A percentile compares a stretch with the other conserved stretches of the same genome.
Evolutionary conservation across 2,888 invertebrate genomes (phyloP).

Genomic region (Bursaphelenchus okinawaensis): DNA sequence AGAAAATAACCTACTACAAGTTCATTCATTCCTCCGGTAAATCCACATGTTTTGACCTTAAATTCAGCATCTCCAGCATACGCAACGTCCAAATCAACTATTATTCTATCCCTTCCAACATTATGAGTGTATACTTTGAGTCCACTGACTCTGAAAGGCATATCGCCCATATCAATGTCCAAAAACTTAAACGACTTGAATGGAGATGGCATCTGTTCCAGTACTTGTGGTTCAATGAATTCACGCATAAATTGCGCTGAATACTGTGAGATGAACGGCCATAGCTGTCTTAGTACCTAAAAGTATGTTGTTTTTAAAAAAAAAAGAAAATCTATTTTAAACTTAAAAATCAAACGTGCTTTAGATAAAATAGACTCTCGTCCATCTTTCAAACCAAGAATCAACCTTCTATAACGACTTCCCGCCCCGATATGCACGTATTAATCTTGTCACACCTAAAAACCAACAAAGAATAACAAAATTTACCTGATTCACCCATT

Average conservation of each 20-base stretch:
- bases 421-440: background rate
- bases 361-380: background rate
- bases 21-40: conserved; percentile 65
- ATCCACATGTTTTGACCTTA: conserved; percentile 76
- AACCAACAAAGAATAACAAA: background rate
- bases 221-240: conserved; percentile 74
- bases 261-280: conserved; percentile 92
- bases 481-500: conserved; percentile 57
- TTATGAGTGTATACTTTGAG: conserved; percentile 80
- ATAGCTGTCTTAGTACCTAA: conserved; percentile 60
- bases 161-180: conserved; percentile 80
- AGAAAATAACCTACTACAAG: conserved; percentile 60
- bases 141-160: conserved; percentile 61
- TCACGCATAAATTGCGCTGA: conserved; percentile 77
- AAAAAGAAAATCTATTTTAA: background rate
- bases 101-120: conserved; percentile 77
- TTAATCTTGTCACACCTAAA: too few relatives aligned
- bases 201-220: conserved; percentile 71
- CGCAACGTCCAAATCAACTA: conserved; percentile 90
- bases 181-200: conserved; percentile 87
- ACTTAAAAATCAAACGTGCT: background rate
- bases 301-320: conserved; percentile 7
- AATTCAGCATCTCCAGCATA: conserved; percentile 94
- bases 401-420: background rate
- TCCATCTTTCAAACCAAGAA: conserved; percentile 15